phyloP scores from a whole-genome alignment of 2,888 invertebrate species.

The Marronus borbonicus region DNA sequence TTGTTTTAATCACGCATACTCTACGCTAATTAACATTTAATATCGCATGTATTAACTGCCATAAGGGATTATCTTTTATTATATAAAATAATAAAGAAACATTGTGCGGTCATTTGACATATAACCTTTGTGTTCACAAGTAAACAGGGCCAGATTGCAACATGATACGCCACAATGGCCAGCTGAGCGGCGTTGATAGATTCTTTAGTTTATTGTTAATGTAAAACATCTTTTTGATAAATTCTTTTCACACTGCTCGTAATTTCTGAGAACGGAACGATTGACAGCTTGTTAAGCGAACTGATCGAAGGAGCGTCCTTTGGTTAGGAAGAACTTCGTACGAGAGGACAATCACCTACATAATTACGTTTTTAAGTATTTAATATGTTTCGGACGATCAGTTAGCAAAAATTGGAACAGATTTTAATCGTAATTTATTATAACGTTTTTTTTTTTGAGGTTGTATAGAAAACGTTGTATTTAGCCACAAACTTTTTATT shows the following conservation, averaged over 20 bases:
- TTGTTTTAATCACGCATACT: not conserved
- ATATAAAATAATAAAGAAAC: slow-evolving; percentile 15
- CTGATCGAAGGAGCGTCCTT: not conserved
- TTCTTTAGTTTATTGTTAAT: slow-evolving; percentile 14
- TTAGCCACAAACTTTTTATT: no score
- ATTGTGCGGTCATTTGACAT: slow-evolving; percentile 9
- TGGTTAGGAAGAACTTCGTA: no score
- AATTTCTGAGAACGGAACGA: slow-evolving; percentile 20
- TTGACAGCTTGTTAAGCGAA: not conserved
- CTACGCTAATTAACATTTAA: slow-evolving; percentile 32
- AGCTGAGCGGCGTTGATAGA: slow-evolving; percentile 28
- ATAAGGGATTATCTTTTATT: slow-evolving; percentile 20
- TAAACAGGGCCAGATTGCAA: slow-evolving; percentile 22
- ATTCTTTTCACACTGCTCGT: not conserved
- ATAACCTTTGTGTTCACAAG: slow-evolving; percentile 9
- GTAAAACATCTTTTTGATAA: slow-evolving; percentile 30
- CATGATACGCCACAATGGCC: slow-evolving; percentile 17
- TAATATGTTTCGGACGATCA: no score
- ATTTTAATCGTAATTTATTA: no score
- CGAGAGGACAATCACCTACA: no score
- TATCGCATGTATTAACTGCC: slow-evolving; percentile 13
- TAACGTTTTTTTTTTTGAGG: no score
- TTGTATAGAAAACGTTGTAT: no score
- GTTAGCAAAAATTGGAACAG: no score
- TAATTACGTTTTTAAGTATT: no score